Evolutionary conservation across 2,113 vertebrate species (phyloP).

Genomic region (Acanthochromis polyacanthus): DNA sequence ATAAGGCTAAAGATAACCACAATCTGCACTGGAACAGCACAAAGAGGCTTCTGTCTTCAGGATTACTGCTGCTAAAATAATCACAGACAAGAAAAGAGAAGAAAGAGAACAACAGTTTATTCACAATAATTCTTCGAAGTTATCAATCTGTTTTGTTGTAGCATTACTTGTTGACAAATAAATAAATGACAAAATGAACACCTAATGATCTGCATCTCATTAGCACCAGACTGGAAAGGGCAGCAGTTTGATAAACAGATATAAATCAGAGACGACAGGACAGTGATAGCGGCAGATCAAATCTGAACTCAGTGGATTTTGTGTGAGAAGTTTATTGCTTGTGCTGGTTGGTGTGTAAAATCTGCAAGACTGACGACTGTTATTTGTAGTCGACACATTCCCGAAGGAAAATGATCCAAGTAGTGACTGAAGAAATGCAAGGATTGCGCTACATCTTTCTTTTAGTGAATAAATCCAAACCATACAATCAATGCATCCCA

Average conservation of each 20-base stretch:
- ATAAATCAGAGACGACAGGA: constrained; percentile 29
- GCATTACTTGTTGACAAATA: constrained; percentile 23
- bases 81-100: neutral
- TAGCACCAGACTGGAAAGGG: constrained; percentile 35
- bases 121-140: neutral
- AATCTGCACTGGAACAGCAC: constrained; percentile 8
- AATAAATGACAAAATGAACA: constrained; percentile 37
- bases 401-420: too few species aligned
- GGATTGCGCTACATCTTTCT: too few species aligned
- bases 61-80: constrained; percentile 2
- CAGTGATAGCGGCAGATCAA: constrained; percentile 5
- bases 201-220: constrained; percentile 29
- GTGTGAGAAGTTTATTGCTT: neutral
- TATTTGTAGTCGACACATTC: too few species aligned
- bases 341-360: constrained; percentile 1
- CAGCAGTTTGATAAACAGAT: constrained; percentile 43
- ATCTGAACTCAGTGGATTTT: constrained; percentile 14
- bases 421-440: too few species aligned
- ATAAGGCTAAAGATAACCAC: constrained; percentile 46
- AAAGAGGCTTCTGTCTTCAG: neutral
- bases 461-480: too few species aligned
- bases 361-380: neutral
- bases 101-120: neutral
- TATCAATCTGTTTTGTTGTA: too few species aligned
- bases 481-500: too few species aligned